Conservation (phyloP, 2,888 invertebrate genomes). For the Oligia strigilis region DNA sequence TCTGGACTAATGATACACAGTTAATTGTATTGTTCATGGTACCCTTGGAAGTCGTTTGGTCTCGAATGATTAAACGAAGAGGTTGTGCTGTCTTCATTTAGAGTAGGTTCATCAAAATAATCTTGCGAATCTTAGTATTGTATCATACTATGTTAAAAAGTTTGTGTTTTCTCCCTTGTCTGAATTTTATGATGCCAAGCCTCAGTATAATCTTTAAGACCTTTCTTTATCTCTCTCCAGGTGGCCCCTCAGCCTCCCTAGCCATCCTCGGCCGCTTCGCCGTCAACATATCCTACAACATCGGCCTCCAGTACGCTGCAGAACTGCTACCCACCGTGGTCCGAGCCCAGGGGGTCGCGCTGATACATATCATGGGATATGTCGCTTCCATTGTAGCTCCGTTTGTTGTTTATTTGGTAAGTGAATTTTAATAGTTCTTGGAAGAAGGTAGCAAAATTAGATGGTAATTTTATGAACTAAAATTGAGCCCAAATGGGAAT, state of each 20-base stretch:
- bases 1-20: too few relatives aligned
- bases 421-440: slow-evolving; percentile 51
- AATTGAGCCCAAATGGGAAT: too few relatives aligned
- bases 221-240: slow-evolving; percentile 79
- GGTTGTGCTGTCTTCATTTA: background rate
- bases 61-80: background rate
- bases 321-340: slow-evolving; percentile 97
- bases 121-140: background rate
- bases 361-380: slow-evolving; percentile 97
- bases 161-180: too few relatives aligned
- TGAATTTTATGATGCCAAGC: too few relatives aligned
- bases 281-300: slow-evolving; percentile 97
- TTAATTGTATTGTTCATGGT: background rate
- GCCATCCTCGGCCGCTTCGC: slow-evolving; percentile 96
- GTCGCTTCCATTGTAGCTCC: slow-evolving; percentile 96
- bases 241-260: slow-evolving; percentile 93
- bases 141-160: too few relatives aligned
- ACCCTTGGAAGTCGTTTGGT: background rate
- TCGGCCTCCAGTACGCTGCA: slow-evolving; percentile 97
- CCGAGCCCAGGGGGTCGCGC: slow-evolving; percentile 95
- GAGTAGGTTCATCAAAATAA: too few relatives aligned
- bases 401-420: slow-evolving; percentile 95
- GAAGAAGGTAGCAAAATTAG: too few relatives aligned
- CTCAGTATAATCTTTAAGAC: too few relatives aligned
- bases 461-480: too few relatives aligned